These are phyloP conservation scores for Psittacara wagleri DNA, from an alignment of 2,113 vertebrate genomes.

Conservation along the genomic window DNA sequence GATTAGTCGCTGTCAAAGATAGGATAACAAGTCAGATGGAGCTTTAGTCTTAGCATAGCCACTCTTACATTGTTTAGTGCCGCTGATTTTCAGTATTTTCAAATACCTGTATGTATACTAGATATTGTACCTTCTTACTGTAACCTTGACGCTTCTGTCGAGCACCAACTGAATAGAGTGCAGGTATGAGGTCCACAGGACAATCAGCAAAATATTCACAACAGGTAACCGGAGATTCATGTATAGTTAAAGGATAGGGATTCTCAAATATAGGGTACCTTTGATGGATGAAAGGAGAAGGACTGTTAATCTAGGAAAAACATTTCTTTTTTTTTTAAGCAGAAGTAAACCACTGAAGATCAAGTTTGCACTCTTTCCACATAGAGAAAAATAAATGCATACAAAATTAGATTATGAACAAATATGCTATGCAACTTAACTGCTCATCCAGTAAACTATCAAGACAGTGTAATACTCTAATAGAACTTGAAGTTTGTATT, in stretches of 20 bases:
- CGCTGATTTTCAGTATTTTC: neutral
- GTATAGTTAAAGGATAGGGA: constrained; percentile 96
- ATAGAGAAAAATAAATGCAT: neutral
- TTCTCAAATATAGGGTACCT: constrained; percentile 99
- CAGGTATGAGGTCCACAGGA: constrained; percentile 96
- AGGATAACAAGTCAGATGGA: neutral
- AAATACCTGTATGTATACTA: neutral
- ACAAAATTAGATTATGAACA: neutral
- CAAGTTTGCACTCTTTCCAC: rapidly evolving
- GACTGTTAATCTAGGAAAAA: neutral
- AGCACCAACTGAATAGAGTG: constrained; percentile 96
- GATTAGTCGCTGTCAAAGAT: neutral
- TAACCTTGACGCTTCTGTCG: constrained; percentile 98
- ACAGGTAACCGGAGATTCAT: constrained; percentile 98
- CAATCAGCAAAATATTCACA: constrained; percentile 98
- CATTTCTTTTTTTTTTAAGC: neutral
- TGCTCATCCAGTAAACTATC: neutral
- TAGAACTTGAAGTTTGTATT: neutral
- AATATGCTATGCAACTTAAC: neutral
- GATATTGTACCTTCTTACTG: constrained; percentile 91
- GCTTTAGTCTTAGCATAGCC: neutral
- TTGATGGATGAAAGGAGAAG: constrained; percentile 19
- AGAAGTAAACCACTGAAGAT: neutral
- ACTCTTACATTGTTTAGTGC: neutral
- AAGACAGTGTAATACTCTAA: neutral